Evolutionary conservation across 2,888 invertebrate species (phyloP).

Genomic region (Drosophila affinis): DNA sequence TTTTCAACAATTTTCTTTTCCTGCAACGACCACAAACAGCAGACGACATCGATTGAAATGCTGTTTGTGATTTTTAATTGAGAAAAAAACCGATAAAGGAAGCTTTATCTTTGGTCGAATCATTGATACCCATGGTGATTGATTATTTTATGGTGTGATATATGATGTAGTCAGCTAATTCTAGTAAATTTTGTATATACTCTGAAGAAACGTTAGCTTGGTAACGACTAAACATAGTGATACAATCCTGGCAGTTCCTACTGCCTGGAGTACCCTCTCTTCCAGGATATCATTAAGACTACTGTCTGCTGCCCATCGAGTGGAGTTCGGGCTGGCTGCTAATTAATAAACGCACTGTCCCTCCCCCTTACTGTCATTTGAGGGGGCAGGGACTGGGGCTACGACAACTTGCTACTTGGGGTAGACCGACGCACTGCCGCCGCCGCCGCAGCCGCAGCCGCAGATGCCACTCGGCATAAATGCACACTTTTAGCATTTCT

Average conservation of each 20-base stretch:
- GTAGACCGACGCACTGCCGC: constrained; percentile 54
- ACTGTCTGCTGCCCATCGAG: background rate
- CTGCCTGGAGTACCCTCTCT: background rate
- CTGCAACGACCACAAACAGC: constrained; percentile 37
- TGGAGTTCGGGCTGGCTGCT: constrained; percentile 60
- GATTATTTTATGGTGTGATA: background rate
- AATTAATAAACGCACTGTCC: constrained; percentile 70
- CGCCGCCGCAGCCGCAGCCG: constrained; percentile 48
- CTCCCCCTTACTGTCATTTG: constrained; percentile 37
- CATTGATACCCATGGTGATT: constrained; percentile 14
- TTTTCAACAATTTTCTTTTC: constrained; percentile 66
- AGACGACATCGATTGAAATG: constrained; percentile 59
- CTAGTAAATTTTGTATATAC: background rate
- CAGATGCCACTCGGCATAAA: constrained; percentile 79
- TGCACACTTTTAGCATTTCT: constrained; percentile 79
- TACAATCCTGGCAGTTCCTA: too few species aligned
- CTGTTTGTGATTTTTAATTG: constrained; percentile 73
- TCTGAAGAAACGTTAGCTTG: too few species aligned
- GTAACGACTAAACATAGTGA: too few species aligned
- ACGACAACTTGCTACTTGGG: constrained; percentile 35
- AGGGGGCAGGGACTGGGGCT: constrained; percentile 35
- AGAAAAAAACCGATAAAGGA: constrained; percentile 54
- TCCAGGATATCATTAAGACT: constrained; percentile 29
- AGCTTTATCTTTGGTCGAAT: constrained; percentile 2
- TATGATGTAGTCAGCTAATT: background rate